Evolutionary conservation across 2,113 vertebrate species (phyloP).

Genomic region (Cyprinodon brontotheroides): DNA sequence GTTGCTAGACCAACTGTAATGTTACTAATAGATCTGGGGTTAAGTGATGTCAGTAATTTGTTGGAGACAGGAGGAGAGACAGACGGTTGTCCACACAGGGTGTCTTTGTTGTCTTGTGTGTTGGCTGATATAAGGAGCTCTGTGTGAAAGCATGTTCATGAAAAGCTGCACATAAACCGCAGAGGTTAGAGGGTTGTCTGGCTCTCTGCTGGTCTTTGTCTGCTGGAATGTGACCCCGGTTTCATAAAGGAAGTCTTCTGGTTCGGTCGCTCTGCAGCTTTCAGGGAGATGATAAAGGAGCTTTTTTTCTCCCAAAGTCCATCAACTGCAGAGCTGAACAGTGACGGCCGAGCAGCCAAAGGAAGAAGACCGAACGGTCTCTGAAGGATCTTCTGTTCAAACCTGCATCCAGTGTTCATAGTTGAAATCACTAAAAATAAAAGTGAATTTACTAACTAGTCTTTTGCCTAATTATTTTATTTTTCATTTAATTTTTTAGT

Average conservation of each 20-base stretch:
- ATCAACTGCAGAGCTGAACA: constrained; percentile 25
- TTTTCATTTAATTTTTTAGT: no score
- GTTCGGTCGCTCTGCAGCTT: constrained; percentile 31
- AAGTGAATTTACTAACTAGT: no score
- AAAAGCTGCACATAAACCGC: not conserved
- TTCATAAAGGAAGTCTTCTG: constrained; percentile 60
- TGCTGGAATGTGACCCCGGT: constrained; percentile 62
- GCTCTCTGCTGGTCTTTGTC: constrained; percentile 57
- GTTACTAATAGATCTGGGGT: constrained; percentile 28
- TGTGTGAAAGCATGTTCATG: not conserved
- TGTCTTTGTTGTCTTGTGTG: constrained; percentile 51
- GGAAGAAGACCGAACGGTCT: constrained; percentile 1
- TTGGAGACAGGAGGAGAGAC: constrained; percentile 36
- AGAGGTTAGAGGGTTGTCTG: constrained; percentile 43
- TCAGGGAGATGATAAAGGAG: constrained; percentile 41
- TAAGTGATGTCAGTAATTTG: constrained; percentile 27
- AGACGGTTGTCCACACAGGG: constrained; percentile 49
- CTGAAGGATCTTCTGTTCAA: not conserved
- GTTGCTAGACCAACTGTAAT: constrained; percentile 25
- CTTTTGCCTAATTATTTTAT: no score
- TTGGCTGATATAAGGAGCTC: constrained; percentile 53
- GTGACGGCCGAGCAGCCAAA: constrained; percentile 8
- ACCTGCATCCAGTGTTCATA: no score
- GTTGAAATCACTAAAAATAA: no score
- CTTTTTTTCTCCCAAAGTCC: constrained; percentile 40